phyloP scores from a whole-genome alignment of 2,888 invertebrate species.

The Dasysyrphus tricinctus region DNA sequence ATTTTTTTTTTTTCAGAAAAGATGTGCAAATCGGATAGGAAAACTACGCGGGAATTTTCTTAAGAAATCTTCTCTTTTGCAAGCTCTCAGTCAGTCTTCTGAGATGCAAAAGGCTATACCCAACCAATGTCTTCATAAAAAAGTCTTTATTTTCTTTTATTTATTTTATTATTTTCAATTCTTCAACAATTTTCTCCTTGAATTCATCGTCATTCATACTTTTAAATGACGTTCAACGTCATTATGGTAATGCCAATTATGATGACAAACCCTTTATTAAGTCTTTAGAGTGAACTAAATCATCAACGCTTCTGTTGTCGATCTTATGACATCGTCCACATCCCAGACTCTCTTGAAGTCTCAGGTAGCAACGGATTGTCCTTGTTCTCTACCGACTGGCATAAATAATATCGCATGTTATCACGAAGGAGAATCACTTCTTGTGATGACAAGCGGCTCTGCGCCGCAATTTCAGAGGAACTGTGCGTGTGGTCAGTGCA shows the following conservation, averaged over 20 bases:
- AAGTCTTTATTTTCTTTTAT: constrained; percentile 21
- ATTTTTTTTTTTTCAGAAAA: not conserved
- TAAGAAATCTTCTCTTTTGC: constrained; percentile 60
- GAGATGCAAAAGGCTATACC: constrained; percentile 4
- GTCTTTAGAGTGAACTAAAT: constrained; percentile 68
- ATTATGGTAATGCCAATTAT: constrained; percentile 64
- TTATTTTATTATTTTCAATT: constrained; percentile 15
- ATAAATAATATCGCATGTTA: constrained; percentile 70
- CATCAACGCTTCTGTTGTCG: constrained; percentile 48
- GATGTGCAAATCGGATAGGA: constrained; percentile 69
- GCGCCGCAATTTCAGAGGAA: constrained; percentile 51
- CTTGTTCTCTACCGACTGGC: constrained; percentile 70
- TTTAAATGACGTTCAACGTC: constrained; percentile 42
- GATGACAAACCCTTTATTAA: constrained; percentile 69
- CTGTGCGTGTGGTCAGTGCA: constrained; percentile 72
- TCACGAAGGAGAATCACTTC: constrained; percentile 55
- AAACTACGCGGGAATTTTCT: constrained; percentile 71
- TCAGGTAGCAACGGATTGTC: constrained; percentile 59
- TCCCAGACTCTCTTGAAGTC: not conserved
- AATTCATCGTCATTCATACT: constrained; percentile 27
- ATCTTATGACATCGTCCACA: not conserved
- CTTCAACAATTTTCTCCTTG: constrained; percentile 36
- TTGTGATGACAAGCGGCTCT: constrained; percentile 69
- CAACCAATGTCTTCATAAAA: constrained; percentile 67
- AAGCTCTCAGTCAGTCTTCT: constrained; percentile 19